A percentile compares a stretch with the other conserved stretches of the same genome.
Conservation (phyloP, 1,140 invertebrate species). For the Caenorhabditis remanei region DNA sequence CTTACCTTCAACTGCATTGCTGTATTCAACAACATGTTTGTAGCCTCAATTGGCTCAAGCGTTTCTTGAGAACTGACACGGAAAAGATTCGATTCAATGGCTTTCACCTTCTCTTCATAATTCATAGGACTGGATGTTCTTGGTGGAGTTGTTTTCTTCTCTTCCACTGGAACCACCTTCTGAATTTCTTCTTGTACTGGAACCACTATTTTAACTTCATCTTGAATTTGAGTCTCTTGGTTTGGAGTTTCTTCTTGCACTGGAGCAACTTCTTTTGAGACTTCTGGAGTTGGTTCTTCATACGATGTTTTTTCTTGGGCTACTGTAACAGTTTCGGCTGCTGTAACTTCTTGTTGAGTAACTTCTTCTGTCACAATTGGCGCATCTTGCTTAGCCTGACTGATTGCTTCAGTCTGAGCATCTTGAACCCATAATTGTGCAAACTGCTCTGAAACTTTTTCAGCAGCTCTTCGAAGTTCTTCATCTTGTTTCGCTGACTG, state of each 20-base stretch:
- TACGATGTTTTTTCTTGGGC: neutral
- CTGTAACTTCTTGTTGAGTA: neutral
- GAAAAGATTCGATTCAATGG: slow-evolving; percentile 31
- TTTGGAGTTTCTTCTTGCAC: neutral
- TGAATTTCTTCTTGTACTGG: neutral
- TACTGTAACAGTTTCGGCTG: neutral
- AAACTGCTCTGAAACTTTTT: slow-evolving; percentile 19
- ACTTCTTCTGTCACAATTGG: neutral
- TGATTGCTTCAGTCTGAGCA: slow-evolving; percentile 9
- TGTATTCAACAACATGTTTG: slow-evolving; percentile 56
- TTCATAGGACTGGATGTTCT: slow-evolving; percentile 36
- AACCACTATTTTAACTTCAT: too few relatives aligned
- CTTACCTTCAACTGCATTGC: slow-evolving; percentile 57
- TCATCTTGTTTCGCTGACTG: slow-evolving; percentile 3
- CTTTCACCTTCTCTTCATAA: slow-evolving; percentile 54
- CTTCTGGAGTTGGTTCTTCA: neutral
- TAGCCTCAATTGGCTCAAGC: slow-evolving; percentile 47
- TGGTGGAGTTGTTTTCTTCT: slow-evolving; percentile 7
- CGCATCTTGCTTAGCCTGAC: neutral
- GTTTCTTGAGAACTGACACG: slow-evolving; percentile 27
- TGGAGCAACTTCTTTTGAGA: slow-evolving; percentile 1
- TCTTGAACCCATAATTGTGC: slow-evolving; percentile 24
- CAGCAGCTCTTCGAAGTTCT: slow-evolving; percentile 34
- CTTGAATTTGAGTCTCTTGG: neutral
- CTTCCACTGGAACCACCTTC: neutral